Percentiles rank a stretch among this genome's conserved stretches.
These are phyloP conservation scores for Acleris emargana DNA, from an alignment of 2,888 invertebrate genomes.

Conservation along the genomic window DNA sequence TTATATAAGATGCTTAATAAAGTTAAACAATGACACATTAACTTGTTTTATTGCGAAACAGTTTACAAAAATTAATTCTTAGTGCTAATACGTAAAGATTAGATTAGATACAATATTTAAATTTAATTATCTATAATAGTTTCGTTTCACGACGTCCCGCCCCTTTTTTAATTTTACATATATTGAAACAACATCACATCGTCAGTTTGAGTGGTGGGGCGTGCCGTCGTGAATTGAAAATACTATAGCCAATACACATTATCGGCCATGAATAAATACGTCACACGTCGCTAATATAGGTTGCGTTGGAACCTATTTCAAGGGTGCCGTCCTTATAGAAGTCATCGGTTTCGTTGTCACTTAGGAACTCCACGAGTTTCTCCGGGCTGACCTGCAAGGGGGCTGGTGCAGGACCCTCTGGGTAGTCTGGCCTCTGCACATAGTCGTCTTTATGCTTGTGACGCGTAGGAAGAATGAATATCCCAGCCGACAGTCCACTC, in stretches of 20 bases:
- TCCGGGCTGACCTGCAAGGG: conserved; percentile 59
- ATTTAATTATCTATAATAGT: no score
- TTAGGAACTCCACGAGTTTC: conserved; percentile 63
- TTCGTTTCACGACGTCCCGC: no score
- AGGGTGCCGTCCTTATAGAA: conserved; percentile 62
- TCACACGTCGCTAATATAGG: conserved; percentile 65
- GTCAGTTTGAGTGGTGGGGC: no score
- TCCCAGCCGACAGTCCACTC: conserved; percentile 59
- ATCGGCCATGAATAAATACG: not conserved
- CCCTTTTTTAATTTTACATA: no score
- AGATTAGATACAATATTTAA: conserved; percentile 12
- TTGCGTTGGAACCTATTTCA: conserved; percentile 57
- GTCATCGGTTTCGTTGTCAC: conserved; percentile 51
- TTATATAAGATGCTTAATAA: conserved; percentile 20
- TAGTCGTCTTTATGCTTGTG: conserved; percentile 62
- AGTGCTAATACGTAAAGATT: not conserved
- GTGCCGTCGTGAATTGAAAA: no score
- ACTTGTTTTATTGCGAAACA: conserved; percentile 17
- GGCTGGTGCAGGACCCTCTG: conserved; percentile 62
- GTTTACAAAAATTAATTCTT: not conserved
- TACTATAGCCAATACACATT: not conserved
- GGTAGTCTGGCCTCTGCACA: conserved; percentile 70
- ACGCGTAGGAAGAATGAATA: conserved; percentile 68
- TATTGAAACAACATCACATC: no score
- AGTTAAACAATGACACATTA: not conserved